A percentile compares a stretch with the other conserved stretches of the same genome.
Conservation (phyloP, 2,113 vertebrate genomes). For the Tragulus kanchil region DNA sequence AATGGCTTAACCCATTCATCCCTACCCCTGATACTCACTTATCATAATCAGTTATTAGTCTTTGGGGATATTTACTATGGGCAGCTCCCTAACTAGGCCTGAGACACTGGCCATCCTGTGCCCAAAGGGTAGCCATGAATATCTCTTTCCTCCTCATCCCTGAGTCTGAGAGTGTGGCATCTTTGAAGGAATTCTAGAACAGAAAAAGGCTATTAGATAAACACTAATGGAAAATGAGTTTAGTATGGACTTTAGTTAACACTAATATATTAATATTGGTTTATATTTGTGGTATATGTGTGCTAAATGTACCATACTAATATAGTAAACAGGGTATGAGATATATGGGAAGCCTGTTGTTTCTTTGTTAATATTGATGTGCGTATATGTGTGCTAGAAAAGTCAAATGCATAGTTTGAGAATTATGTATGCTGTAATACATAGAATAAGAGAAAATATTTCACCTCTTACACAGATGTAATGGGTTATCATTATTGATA, state of each 20-base stretch:
- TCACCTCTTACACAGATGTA: neutral
- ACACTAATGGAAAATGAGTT: neutral
- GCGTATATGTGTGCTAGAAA: too few relatives aligned
- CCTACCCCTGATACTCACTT: neutral
- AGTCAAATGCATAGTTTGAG: neutral
- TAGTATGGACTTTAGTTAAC: neutral
- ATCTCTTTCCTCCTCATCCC: neutral
- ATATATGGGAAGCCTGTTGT: neutral
- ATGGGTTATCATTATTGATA: neutral
- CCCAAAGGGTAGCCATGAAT: neutral
- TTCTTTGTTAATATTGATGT: too few relatives aligned
- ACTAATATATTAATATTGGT: neutral
- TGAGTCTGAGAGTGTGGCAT: neutral
- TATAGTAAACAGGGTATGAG: neutral
- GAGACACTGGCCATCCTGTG: neutral
- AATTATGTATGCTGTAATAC: too few relatives aligned
- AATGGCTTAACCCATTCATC: neutral
- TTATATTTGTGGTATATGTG: neutral
- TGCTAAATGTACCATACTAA: neutral
- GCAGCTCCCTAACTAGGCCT: neutral
- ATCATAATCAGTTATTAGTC: neutral
- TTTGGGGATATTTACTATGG: too few relatives aligned
- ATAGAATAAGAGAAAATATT: neutral
- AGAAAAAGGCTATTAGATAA: neutral
- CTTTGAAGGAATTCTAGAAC: neutral